Conservation (phyloP, 2,888 invertebrate species). For the Gnatocerus cornutus region DNA sequence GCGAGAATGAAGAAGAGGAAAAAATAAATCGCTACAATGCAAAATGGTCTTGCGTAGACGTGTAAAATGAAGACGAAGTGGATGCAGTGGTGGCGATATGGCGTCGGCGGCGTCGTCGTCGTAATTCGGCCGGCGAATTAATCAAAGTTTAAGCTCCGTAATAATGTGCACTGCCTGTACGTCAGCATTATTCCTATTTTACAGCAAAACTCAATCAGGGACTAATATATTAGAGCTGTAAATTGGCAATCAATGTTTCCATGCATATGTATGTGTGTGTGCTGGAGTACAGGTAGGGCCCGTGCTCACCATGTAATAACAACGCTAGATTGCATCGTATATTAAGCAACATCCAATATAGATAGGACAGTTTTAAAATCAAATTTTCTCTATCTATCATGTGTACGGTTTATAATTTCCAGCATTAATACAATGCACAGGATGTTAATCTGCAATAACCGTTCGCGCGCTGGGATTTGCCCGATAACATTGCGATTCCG, state of each 20-base stretch:
- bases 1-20: slow-evolving; percentile 12
- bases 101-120: slow-evolving; percentile 62
- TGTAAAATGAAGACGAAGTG: slow-evolving; percentile 62
- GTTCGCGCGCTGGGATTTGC: slow-evolving; percentile 69
- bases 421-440: slow-evolving; percentile 71
- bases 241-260: slow-evolving; percentile 74
- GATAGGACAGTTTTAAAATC: slow-evolving; percentile 72
- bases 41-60: slow-evolving; percentile 41
- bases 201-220: slow-evolving; percentile 73
- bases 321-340: slow-evolving; percentile 72
- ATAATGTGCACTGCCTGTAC: slow-evolving; percentile 70
- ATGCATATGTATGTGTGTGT: slow-evolving; percentile 71
- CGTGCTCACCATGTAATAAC: slow-evolving; percentile 68
- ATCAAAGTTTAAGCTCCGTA: slow-evolving; percentile 72
- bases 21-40: slow-evolving; percentile 28
- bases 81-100: slow-evolving; percentile 49
- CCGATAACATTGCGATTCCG: slow-evolving; percentile 64
- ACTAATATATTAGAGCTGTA: slow-evolving; percentile 73
- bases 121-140: slow-evolving; percentile 68
- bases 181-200: slow-evolving; percentile 73
- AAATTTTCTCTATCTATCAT: slow-evolving; percentile 72
- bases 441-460: slow-evolving; percentile 72
- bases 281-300: slow-evolving; percentile 52
- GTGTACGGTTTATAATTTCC: slow-evolving; percentile 71
- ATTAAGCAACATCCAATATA: slow-evolving; percentile 72